Evolutionary conservation across 2,113 vertebrate species (phyloP).

Genomic region (Ceratotherium simum): DNA sequence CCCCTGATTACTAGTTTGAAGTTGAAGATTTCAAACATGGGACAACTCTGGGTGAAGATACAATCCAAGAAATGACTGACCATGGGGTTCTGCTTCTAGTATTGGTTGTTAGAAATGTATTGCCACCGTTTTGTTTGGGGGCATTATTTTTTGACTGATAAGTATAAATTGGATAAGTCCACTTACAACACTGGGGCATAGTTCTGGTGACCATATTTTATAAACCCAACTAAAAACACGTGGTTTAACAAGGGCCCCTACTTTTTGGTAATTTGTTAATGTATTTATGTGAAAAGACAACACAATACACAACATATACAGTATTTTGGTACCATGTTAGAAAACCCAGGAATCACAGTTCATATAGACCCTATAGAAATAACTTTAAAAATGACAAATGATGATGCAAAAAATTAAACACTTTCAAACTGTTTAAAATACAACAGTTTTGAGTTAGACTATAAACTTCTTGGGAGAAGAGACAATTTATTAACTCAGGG

Average conservation of each 20-base stretch:
- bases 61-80: neutral
- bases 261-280: neutral
- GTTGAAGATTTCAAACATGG: neutral
- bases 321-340: neutral
- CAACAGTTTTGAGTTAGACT: neutral
- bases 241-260: neutral
- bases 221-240: neutral
- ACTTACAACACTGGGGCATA: neutral
- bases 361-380: neutral
- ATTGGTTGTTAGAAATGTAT: neutral
- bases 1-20: neutral
- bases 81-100: neutral
- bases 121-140: neutral
- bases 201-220: neutral
- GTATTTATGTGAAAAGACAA: constrained; percentile 25
- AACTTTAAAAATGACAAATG: neutral
- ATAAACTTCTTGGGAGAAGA: neutral
- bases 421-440: constrained; percentile 18
- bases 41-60: neutral
- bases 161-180: neutral
- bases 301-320: neutral
- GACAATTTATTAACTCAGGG: neutral
- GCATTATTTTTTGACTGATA: neutral
- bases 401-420: neutral
- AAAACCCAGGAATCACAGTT: neutral